Conservation (phyloP, 1,140 invertebrate species). For the Kradibia gibbosae region DNA sequence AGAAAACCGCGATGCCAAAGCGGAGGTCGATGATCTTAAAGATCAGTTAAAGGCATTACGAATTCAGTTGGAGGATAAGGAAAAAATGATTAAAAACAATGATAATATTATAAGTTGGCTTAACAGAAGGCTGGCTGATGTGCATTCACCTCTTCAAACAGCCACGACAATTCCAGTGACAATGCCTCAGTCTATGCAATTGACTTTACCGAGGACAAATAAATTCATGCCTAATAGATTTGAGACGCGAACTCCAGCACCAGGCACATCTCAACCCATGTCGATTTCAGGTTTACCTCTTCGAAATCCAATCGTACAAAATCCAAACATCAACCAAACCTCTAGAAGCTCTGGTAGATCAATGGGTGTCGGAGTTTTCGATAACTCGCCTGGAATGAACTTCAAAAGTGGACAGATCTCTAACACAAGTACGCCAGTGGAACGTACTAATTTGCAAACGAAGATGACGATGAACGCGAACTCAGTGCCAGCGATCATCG, state of each 20-base stretch:
- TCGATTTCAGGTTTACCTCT: slow-evolving; percentile 58
- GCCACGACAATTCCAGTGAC: slow-evolving; percentile 55
- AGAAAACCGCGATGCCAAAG: slow-evolving; percentile 64
- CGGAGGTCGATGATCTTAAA: slow-evolving; percentile 70
- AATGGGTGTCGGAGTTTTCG: slow-evolving; percentile 60
- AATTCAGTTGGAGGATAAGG: slow-evolving; percentile 73
- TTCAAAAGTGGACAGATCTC: slow-evolving; percentile 66
- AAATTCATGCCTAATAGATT: slow-evolving; percentile 64
- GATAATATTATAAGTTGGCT: slow-evolving; percentile 75
- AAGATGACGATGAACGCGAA: slow-evolving; percentile 57
- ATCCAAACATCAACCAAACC: slow-evolving; percentile 67
- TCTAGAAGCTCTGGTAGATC: slow-evolving; percentile 59
- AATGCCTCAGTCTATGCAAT: slow-evolving; percentile 62
- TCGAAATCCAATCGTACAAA: slow-evolving; percentile 64
- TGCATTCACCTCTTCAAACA: slow-evolving; percentile 63
- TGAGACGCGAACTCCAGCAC: slow-evolving; percentile 62
- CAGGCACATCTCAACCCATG: slow-evolving; percentile 55
- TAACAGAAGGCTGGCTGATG: slow-evolving; percentile 68
- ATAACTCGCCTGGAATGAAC: slow-evolving; percentile 60
- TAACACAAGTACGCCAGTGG: slow-evolving; percentile 69
- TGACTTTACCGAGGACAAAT: slow-evolving; percentile 66
- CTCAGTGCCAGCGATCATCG: slow-evolving; percentile 58
- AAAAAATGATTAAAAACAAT: slow-evolving; percentile 78
- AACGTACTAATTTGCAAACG: slow-evolving; percentile 60
- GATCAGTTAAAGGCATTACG: slow-evolving; percentile 73